Evolutionary conservation across 2,888 invertebrate genomes (phyloP), one percentile per base, ranked within the genome.

Genomic region (Melikaiella ostensackeni): DNA sequence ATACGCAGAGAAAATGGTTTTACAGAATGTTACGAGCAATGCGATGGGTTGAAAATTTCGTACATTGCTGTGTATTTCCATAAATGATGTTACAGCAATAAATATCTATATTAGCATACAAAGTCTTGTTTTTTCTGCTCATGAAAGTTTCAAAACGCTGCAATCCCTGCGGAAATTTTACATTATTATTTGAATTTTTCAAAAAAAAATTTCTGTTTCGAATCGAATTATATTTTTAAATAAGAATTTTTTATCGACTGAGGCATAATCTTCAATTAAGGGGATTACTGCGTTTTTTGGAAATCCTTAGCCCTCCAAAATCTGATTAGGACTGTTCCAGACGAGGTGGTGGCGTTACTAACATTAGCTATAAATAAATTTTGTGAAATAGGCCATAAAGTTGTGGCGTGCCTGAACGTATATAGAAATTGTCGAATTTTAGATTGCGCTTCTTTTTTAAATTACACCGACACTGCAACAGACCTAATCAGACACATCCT

Each of bases 241-340:
- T 50, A 76, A 33, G 4, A 57, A 11, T 24, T 73, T 30, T 50
- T 4, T 0, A 33, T 33, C 33, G 5, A 33, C 5, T 33, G 33
- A 33, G 33, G 7, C 33, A 33, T 33, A 4, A 33, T 33, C 30
- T 57, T 33, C 21, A n/a, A 30, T 63, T 21, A 24, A 35, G 38
- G 61, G 59, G 81, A 85, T 90, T 89, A 86, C 88, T 91, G 89
- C 88, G 86, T 90, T 90, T 89, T 78, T 79, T 81, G 82, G 73
- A 85, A 78, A 83, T 84, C 85, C 90, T 84, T 82, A 81, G 88
- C 82, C 86, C 88, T 78, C 84, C 86, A 86, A 85, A 89, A 90
- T 91, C 91, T 91, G 91, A 91, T 91, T 91, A 91, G 92, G 91
- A 91, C 90, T 91, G 92, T 92, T 92, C 92, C 91, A 91, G 91